Base-by-base conservation (phyloP, 2,888 invertebrate species). In the Microctonus hyperodae region DNA sequence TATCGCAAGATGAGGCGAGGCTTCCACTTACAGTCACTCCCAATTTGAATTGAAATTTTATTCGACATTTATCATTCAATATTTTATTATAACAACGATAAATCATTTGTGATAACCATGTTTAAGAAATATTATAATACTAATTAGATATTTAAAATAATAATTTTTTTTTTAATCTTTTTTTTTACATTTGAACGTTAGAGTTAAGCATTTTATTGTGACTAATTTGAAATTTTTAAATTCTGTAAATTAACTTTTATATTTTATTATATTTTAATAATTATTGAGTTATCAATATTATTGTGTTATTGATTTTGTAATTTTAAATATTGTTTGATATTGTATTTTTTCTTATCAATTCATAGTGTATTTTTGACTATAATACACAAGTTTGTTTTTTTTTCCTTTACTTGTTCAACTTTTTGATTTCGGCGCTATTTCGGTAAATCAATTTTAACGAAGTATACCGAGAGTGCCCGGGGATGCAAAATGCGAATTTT, bases 1-100 rank as follows among this genome's bases (percentile, higher is more conserved):
- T 79, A 79, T 76, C 72, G 72, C 67, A 73, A 69, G 35, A 25
- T 56, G 23, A 53, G 64, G 64, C 69, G 55, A 57, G 51, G 66
- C 57, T 55, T 48, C 13, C n/a, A n/a, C 25, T 1, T 2, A 22
- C 25, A 33, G 16, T 48, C 62, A 59, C 65, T 65, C 65, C 64
- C 48, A 9, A 10, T 4, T 33, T 23, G 13, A 1, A 53, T 13
- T 10, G 23, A 51, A 35, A 22, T 35, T 28, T 25, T 33, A 7
- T 62, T 23, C 10, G 16, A 22, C 3, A 37, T 16, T 50, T 13
- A 37, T 23, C n/a, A 16, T 35, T 63, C 25, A 13, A n/a, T 33
- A 23, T n/a, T 5, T 1, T 1, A 3, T 16, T 13, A 20, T 23
- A 35, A 61, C 31, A 23, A 35, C 16, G 28, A 20, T 4, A 7